Evolutionary conservation across 2,797 vertebrate genomes (phyloP), one percentile per base, ranked within the genome.

Genomic region (Varecia variegata): DNA sequence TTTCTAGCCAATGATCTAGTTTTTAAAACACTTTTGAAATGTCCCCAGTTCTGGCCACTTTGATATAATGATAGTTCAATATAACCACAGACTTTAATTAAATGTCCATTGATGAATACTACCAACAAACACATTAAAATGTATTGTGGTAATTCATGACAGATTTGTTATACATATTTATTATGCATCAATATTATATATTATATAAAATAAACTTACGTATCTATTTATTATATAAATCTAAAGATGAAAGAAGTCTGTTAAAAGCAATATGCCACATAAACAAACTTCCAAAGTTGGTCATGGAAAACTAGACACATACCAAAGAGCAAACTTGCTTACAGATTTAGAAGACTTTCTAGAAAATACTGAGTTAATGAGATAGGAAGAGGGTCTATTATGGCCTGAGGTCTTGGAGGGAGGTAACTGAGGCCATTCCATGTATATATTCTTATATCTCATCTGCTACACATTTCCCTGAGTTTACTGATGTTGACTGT

Each of bases 261-360:
- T 65, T 68, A 74, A 86, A 86, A 93, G 14, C n/a, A 74, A 52
- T 43, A 90, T 70, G 38, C 88, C 93, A 74, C 30, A 11, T 50
- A 93, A 91, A 60, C 76, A 74, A 20, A 91, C 82, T 95, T 70
- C 30, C 0, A 12, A 96, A 96, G 45, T 11, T 62, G 52, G 21
- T 81, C 82, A 83, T 70, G 96, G 92, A 67, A 95, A 95, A 56
- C 12, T 21, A 84, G 80, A 52, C 83, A 80, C n/a, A 95, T 95
- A 93, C n/a, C 21, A 84, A 96, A 97, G 83, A 40, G 18, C 83
- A 68, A 76, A 70, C 85, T 32, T 89, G 76, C 38, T 60, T 96
- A 89, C 67, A 70, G 74, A 93, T 86, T 88, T 96, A 58, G 56
- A 27, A 76, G 97, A 85, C 23, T 93, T 93, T 95, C 82, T 98